Evolutionary conservation across 2,113 vertebrate genomes (phyloP), one percentile per base, ranked within the genome.

Genomic region (Perognathus longimembris): DNA sequence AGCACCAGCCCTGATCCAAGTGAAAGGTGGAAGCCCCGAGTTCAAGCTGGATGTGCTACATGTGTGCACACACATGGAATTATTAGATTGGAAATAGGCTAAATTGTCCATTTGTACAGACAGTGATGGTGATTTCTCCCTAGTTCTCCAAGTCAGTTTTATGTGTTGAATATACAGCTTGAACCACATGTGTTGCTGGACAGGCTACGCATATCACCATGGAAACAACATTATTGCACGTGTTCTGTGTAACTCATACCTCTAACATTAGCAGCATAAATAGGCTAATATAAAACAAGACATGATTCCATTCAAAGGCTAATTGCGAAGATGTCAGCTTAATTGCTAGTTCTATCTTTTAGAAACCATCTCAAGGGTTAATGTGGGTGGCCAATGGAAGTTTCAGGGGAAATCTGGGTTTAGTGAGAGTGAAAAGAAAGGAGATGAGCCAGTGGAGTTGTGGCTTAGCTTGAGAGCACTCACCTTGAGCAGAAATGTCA

Each of bases 291-390:
- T 71, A 93, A 94, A 94, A 38, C 54, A 76, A 28, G 36, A 36
- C 54, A 71, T 64, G 45, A 80, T 64, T 81, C 76, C 85, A 54
- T 69, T 80, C 20, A 45, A 93, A 73, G 81, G 50, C 74, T 80
- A 85, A 85, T 93, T 87, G 69, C 81, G 78, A 81, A 92, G 76
- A 83, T 80, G 70, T 70, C 71, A 70, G 70, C 38, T 93, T 88
- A 85, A 85, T 42, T 81, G 77, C 40, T 57, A 36, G 67, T 70
- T 88, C 38, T 21, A 74, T 42, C 77, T 89, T 21, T 89, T 88
- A 85, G 89, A 88, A 89, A 94, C 54, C 36, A 75, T 75, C 45
- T 79, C 74, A 42, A 70, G 59, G 36, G n/a, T 81, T 88, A 82
- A 85, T 73, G 30, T 21, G n/a, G 10, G 22, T 67, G n/a, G 57